phyloP scores from a whole-genome alignment of 2,888 invertebrate species.

The Cerastis rubricosa region DNA sequence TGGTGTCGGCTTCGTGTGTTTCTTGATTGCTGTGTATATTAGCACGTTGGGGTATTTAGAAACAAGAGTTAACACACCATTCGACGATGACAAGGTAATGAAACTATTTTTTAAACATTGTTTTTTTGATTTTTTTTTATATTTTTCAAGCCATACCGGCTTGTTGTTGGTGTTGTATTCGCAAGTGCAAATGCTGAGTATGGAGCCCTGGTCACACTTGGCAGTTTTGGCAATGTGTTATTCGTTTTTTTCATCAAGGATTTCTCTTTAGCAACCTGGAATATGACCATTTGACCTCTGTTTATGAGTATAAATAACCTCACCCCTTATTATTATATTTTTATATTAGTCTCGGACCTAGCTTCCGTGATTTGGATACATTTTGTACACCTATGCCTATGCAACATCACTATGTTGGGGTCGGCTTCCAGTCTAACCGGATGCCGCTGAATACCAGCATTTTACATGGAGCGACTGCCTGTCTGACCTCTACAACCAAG shows the following conservation, averaged over 20 bases:
- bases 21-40: conserved; percentile 93
- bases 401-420: no score
- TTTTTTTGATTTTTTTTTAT: conserved; percentile 5
- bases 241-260: not conserved
- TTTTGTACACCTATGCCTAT: no score
- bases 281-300: not conserved
- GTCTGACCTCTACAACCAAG: no score
- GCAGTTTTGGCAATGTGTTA: not conserved
- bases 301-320: not conserved
- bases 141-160: not conserved
- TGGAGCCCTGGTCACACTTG: not conserved
- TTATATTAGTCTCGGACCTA: not conserved
- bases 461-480: no score
- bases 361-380: not conserved
- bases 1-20: conserved; percentile 90
- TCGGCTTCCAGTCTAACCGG: no score
- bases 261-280: fast-evolving
- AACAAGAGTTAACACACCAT: conserved; percentile 96
- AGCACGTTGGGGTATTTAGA: conserved; percentile 96
- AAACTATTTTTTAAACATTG: not conserved
- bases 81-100: conserved; percentile 93
- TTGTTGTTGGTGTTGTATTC: not conserved
- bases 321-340: no score
- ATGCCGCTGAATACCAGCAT: no score
- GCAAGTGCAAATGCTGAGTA: not conserved